phyloP scores from a whole-genome alignment of 1,140 invertebrate genomes.

The Drosophila suzukii region DNA sequence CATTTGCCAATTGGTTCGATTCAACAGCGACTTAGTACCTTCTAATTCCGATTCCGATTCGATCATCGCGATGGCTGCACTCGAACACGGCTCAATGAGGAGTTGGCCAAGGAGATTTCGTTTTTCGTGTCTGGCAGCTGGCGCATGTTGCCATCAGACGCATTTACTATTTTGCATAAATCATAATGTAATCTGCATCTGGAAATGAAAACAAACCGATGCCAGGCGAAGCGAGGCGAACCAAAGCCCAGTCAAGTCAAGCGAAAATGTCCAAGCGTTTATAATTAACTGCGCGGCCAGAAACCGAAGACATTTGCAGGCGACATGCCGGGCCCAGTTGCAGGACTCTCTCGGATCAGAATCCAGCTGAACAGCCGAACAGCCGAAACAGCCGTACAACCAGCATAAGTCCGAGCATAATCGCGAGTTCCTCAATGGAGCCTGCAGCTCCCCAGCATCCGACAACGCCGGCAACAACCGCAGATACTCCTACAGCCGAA shows the following conservation, averaged over 20 bases:
- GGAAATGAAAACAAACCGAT: conserved; percentile 79
- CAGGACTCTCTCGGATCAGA: conserved; percentile 56
- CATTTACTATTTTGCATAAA: conserved; percentile 84
- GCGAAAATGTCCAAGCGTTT: conserved; percentile 84
- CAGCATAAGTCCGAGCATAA: conserved; percentile 48
- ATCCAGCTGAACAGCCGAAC: conserved; percentile 32
- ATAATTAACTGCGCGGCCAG: conserved; percentile 82
- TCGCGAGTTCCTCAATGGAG: conserved; percentile 75
- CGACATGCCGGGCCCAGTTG: conserved; percentile 71
- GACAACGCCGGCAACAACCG: conserved; percentile 19
- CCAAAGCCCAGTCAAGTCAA: conserved; percentile 33
- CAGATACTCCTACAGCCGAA: conserved; percentile 43
- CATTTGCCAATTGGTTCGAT: conserved; percentile 3
- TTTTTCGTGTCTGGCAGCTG: conserved; percentile 47
- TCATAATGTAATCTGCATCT: conserved; percentile 85
- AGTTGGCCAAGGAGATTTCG: conserved; percentile 13
- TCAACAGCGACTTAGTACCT: not conserved
- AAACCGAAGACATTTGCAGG: conserved; percentile 75
- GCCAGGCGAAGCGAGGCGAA: conserved; percentile 7
- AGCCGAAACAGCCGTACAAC: conserved; percentile 33
- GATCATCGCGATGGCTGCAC: conserved; percentile 37
- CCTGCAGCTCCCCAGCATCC: conserved; percentile 49
- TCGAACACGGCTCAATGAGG: conserved; percentile 28
- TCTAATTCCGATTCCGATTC: conserved; percentile 23
- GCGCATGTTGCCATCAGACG: conserved; percentile 83